These are phyloP conservation scores for Emydocephalus ijimae DNA, from an alignment of 2,113 vertebrate genomes.

Conservation along the genomic window DNA sequence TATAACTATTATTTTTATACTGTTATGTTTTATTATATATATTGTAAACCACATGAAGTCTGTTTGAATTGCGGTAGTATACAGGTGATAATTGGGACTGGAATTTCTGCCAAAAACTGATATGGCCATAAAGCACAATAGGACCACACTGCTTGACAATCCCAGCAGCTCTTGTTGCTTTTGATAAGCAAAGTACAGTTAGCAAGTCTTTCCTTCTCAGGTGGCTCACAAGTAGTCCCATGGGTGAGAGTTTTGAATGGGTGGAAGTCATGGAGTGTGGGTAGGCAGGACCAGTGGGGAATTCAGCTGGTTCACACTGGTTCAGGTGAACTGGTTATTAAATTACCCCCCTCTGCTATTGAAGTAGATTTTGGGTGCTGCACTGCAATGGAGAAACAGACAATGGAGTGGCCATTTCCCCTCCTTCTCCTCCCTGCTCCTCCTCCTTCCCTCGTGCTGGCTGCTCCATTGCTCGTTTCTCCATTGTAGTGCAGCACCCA, in stretches of 20 bases:
- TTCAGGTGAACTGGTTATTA: too few species aligned
- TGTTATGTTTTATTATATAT: background rate
- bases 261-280: background rate
- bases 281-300: too few species aligned
- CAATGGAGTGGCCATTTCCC: too few species aligned
- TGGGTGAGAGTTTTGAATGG: background rate
- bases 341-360: too few species aligned
- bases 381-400: too few species aligned
- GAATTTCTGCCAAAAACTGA: background rate
- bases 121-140: background rate
- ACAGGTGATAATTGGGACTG: background rate
- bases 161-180: background rate
- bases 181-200: background rate
- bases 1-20: background rate
- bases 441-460: too few species aligned
- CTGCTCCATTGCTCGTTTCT: too few species aligned
- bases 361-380: too few species aligned
- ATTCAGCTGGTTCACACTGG: too few species aligned
- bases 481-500: too few species aligned
- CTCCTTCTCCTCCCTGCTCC: too few species aligned
- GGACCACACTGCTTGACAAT: background rate
- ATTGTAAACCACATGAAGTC: background rate
- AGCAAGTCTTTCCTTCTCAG: background rate
- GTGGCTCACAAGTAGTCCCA: background rate
- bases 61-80: background rate